phyloP scores from a whole-genome alignment of 2,888 invertebrate genomes.

The Coleophora deauratella region DNA sequence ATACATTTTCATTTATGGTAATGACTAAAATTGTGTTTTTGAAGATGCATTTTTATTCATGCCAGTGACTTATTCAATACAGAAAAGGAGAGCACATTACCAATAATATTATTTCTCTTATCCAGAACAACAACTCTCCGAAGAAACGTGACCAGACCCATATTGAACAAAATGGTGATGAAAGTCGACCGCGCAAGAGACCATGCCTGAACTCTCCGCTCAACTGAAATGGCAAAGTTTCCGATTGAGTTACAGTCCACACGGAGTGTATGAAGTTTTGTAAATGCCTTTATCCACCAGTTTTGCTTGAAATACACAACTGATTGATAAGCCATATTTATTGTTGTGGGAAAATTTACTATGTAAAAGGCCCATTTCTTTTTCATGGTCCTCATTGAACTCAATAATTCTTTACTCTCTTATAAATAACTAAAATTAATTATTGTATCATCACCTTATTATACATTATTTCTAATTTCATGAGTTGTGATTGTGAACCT shows the following conservation, averaged over 20 bases:
- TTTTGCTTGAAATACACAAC: conserved; percentile 34
- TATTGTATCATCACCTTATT: too few relatives aligned
- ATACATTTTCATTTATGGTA: too few relatives aligned
- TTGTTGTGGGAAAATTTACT: conserved; percentile 28
- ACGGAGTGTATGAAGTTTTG: conserved; percentile 49
- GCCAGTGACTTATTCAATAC: too few relatives aligned
- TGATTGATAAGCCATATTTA: conserved; percentile 31
- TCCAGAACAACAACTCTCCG: conserved; percentile 70
- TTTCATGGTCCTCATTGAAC: too few relatives aligned
- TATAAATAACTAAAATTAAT: too few relatives aligned
- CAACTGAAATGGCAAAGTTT: conserved; percentile 45
- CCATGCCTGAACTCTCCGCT: conserved; percentile 67
- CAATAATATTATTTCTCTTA: conserved; percentile 11
- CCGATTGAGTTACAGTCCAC: conserved; percentile 54
- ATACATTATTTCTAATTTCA: too few relatives aligned
- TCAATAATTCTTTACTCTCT: too few relatives aligned
- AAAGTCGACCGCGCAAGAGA: conserved; percentile 73
- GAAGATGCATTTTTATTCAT: too few relatives aligned
- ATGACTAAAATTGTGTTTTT: too few relatives aligned
- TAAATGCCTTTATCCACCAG: conserved; percentile 43
- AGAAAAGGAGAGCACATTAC: too few relatives aligned
- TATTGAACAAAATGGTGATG: conserved; percentile 72
- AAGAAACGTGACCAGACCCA: conserved; percentile 76
- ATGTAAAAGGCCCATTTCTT: too few relatives aligned
- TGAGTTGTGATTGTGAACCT: too few relatives aligned